Conservation (phyloP, 2,888 invertebrate species). For the Aricia artaxerxes region DNA sequence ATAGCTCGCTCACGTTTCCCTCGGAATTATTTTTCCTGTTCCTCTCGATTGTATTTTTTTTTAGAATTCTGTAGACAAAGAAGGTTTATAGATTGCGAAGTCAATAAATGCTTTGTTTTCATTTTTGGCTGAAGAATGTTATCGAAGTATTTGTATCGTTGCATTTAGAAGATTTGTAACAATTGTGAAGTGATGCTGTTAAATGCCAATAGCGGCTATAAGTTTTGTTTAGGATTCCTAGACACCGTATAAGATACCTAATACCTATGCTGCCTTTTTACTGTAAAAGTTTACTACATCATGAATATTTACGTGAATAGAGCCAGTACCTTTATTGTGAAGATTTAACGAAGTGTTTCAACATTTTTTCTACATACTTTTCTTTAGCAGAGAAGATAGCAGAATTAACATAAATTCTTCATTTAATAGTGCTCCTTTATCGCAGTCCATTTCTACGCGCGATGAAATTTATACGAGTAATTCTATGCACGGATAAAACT, state of each 20-base stretch:
- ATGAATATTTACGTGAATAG: not conserved
- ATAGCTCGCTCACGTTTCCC: constrained; percentile 18
- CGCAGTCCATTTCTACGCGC: not conserved
- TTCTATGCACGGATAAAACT: not conserved
- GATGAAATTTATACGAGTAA: not conserved
- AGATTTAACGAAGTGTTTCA: not conserved
- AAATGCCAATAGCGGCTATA: too few species aligned
- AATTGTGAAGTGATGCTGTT: not conserved
- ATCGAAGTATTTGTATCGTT: not conserved
- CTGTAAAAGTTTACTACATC: not conserved
- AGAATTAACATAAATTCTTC: constrained; percentile 15
- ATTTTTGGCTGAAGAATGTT: not conserved
- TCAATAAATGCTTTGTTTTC: not conserved
- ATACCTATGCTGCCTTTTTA: not conserved
- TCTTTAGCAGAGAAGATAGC: not conserved
- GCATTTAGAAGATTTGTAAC: not conserved
- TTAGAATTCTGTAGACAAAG: not conserved
- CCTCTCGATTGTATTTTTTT: constrained; percentile 8
- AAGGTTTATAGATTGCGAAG: not conserved
- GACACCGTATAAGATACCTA: not conserved
- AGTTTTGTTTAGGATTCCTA: too few species aligned
- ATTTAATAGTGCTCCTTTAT: constrained; percentile 12
- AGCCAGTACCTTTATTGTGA: not conserved
- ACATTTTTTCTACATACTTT: not conserved
- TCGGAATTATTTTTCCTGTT: constrained; percentile 25